Conservation (phyloP, 2,113 vertebrate genomes). For the Leptodactylus fuscus region DNA sequence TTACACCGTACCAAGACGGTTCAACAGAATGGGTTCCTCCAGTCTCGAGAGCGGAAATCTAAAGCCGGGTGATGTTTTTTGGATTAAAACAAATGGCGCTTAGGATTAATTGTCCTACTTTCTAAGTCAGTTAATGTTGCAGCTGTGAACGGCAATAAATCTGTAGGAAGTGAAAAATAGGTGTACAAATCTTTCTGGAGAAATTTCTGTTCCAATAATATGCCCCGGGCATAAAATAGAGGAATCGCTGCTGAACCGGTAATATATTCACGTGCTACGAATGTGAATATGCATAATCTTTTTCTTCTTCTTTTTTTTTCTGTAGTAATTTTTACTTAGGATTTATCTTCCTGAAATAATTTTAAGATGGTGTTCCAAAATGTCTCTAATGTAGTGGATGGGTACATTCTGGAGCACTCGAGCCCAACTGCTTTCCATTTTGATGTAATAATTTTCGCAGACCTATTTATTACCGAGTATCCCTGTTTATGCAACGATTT, state of each 20-base stretch:
- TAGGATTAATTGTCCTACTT: conserved; percentile 70
- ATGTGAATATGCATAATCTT: conserved; percentile 8
- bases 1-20: neutral
- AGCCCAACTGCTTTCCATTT: conserved; percentile 39
- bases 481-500: conserved; percentile 44
- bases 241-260: neutral
- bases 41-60: conserved; percentile 64
- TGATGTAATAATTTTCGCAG: conserved; percentile 45
- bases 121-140: conserved; percentile 63
- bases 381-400: conserved; percentile 12
- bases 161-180: conserved; percentile 62
- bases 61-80: conserved; percentile 69
- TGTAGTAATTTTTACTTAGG: neutral
- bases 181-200: conserved; percentile 18
- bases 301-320: too few relatives aligned
- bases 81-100: conserved; percentile 68
- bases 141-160: conserved; percentile 64
- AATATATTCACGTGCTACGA: conserved; percentile 2
- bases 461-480: conserved; percentile 46
- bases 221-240: conserved; percentile 32
- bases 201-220: conserved; percentile 42
- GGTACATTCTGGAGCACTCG: neutral
- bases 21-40: conserved; percentile 44
- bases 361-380: neutral
- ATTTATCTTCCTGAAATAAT: conserved; percentile 17